Evolutionary conservation across 2,113 vertebrate genomes (phyloP), one percentile per base, ranked within the genome.

Genomic region (Telmatochromis brichardi): DNA sequence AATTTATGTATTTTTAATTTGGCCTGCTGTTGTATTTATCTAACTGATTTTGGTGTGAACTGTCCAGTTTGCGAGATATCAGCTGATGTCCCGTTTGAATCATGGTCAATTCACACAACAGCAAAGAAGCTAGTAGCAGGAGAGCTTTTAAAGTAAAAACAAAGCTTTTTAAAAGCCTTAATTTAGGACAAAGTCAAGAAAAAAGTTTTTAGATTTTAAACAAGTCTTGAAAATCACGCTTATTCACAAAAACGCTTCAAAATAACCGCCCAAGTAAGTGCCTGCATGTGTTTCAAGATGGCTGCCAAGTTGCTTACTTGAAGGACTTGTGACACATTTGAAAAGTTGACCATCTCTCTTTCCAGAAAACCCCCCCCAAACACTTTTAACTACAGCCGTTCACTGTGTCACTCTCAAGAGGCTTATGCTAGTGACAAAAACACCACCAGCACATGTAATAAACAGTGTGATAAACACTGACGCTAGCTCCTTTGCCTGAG

Each of bases 181-280:
- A 45, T 76, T 76, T 28, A 14, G 9, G 40, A 4, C 23, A 76
- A 3, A 76, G 23, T 50, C 12, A 47, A 28, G 4, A 73, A 45
- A 45, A 60, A 60, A 33, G 57, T 1, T 12, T 40, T 40, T 40
- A 40, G 65, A 71, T 71, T 71, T 14, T 23, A 71, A 21, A 71
- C 63, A 40, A 14, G 21, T 73, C 68, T 76, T 19, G 42, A 78
- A 78, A 28, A 47, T 47, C 23, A 47, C 6, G 1, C 6, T 50
- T 47, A 50, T 31, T 76, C 0, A 50, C 3, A 50, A 31, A 31
- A 28, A 19, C 0, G 42, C 15, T 28, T 47, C 23, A 76, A 47
- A 76, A 4, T 76, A 45, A 47, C 14, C 40, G 0, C 6, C 65
- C 13, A 8, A 50, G 26, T 50, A 2, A 3, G 15, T 78, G 40